Evolutionary conservation across 2,888 invertebrate species (phyloP).

Genomic region (Cataglyphis livida): DNA sequence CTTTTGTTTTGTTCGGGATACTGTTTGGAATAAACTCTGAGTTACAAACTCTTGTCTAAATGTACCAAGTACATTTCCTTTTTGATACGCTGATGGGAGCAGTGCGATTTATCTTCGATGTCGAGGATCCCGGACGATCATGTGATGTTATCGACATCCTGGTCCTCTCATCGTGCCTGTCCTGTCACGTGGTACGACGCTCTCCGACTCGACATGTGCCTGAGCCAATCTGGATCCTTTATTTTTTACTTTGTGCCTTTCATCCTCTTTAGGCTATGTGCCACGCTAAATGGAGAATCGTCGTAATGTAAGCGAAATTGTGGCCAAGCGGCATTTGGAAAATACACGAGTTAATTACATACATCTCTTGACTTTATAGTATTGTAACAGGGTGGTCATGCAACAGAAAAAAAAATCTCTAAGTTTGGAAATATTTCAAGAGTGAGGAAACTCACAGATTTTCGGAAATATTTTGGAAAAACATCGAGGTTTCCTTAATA

Average conservation of each 20-base stretch:
- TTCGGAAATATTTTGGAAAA: background rate
- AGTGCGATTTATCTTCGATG: slow-evolving; percentile 59
- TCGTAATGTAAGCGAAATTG: slow-evolving; percentile 62
- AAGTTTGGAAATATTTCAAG: slow-evolving; percentile 1
- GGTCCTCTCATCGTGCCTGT: slow-evolving; percentile 35
- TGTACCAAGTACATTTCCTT: slow-evolving; percentile 75
- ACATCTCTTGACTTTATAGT: slow-evolving; percentile 57
- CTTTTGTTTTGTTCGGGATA: slow-evolving; percentile 45
- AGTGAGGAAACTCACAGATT: background rate
- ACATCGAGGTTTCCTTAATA: background rate
- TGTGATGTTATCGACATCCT: slow-evolving; percentile 14
- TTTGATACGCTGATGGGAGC: slow-evolving; percentile 77
- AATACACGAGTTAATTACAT: slow-evolving; percentile 8
- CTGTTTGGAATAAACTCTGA: slow-evolving; percentile 61
- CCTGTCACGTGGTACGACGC: slow-evolving; percentile 35
- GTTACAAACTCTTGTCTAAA: slow-evolving; percentile 71
- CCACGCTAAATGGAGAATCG: slow-evolving; percentile 62
- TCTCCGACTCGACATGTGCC: slow-evolving; percentile 76
- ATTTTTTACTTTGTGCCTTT: slow-evolving; percentile 83
- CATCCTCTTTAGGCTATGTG: slow-evolving; percentile 72
- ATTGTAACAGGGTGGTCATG: slow-evolving; percentile 48
- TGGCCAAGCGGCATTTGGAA: background rate
- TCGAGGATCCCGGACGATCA: slow-evolving; percentile 35
- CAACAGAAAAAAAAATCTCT: slow-evolving; percentile 16
- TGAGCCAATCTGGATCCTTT: slow-evolving; percentile 75